These are phyloP conservation scores for Neoniphon sammara DNA, from an alignment of 2,797 vertebrate genomes.

Conservation along the genomic window DNA sequence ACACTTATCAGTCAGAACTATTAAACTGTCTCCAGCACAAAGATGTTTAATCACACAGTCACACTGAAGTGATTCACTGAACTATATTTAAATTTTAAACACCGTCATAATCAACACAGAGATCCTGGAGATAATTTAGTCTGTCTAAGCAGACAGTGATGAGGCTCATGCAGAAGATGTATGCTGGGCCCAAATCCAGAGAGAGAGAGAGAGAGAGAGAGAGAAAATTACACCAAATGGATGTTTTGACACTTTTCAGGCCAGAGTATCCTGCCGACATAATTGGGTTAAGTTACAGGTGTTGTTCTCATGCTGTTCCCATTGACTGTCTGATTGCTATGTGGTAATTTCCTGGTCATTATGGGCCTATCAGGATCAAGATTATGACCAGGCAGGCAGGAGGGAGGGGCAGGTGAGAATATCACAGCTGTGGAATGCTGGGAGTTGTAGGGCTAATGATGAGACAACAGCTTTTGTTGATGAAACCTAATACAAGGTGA, in stretches of 20 bases:
- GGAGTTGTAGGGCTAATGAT: conserved; percentile 18
- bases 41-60: conserved; percentile 10
- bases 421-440: conserved; percentile 52
- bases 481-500: conserved; percentile 14
- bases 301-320: conserved; percentile 8
- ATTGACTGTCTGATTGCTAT: conserved; percentile 52
- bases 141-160: conserved; percentile 22
- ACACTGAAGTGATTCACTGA: conserved; percentile 3
- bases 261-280: conserved; percentile 18
- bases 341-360: conserved; percentile 48
- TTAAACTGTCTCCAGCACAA: conserved; percentile 3
- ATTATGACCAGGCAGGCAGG: conserved; percentile 24
- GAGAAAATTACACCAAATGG: conserved; percentile 41
- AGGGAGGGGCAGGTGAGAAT: conserved; percentile 50
- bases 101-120: conserved; percentile 33
- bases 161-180: neutral
- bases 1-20: neutral
- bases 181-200: conserved; percentile 16
- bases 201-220: neutral
- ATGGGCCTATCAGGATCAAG: conserved; percentile 13
- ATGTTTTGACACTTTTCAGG: conserved; percentile 44
- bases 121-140: conserved; percentile 17
- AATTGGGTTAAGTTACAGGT: conserved; percentile 13
- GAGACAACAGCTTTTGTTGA: conserved; percentile 37
- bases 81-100: conserved; percentile 19